Percentiles rank a stretch among this genome's conserved stretches.
These are phyloP conservation scores for Magallana nippona DNA, from an alignment of 2,888 invertebrate genomes.

Conservation along the genomic window DNA sequence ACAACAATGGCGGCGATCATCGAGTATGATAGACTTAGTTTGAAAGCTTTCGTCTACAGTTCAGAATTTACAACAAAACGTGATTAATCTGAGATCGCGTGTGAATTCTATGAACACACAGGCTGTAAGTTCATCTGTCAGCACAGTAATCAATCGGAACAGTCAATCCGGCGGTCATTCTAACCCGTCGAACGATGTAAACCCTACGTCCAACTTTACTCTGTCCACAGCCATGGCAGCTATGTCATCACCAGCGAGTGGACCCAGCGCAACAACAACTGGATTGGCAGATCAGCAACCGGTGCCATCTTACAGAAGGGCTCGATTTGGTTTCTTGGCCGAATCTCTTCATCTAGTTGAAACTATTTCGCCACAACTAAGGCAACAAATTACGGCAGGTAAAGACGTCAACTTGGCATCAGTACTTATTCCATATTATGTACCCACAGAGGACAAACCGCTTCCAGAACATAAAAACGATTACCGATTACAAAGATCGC, in stretches of 20 bases:
- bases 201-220: too few relatives aligned
- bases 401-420: conserved; percentile 35
- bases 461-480: too few relatives aligned
- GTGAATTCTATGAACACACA: neutral
- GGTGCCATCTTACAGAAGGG: neutral
- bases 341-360: conserved; percentile 44
- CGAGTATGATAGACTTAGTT: neutral
- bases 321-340: conserved; percentile 32
- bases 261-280: neutral
- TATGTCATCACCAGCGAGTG: neutral
- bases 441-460: too few relatives aligned
- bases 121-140: too few relatives aligned
- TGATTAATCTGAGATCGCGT: neutral
- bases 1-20: neutral
- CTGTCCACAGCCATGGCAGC: too few relatives aligned
- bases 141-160: too few relatives aligned
- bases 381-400: conserved; percentile 39
- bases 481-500: too few relatives aligned
- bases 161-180: too few relatives aligned
- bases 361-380: conserved; percentile 27
- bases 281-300: neutral
- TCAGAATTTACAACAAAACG: neutral
- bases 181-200: too few relatives aligned
- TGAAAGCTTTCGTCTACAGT: neutral
- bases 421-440: conserved; percentile 33